Percentiles rank a stretch among this genome's conserved stretches.
These are phyloP conservation scores for Schlechtendalia chinensis DNA, from an alignment of 1,140 invertebrate genomes.

Conservation along the genomic window DNA sequence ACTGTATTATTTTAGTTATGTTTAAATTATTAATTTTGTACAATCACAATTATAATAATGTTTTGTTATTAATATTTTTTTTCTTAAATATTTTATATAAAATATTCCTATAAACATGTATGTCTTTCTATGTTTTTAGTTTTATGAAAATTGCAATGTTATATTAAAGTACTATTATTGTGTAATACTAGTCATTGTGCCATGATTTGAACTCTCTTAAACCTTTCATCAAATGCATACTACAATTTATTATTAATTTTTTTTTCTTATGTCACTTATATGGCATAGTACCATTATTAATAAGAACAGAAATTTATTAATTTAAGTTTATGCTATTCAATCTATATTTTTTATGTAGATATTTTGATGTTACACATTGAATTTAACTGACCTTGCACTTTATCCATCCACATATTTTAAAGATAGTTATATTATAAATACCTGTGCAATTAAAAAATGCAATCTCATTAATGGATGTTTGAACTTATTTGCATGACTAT, in stretches of 20 bases:
- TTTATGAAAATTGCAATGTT: constrained; percentile 8
- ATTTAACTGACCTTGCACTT: background rate
- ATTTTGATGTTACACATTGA: background rate
- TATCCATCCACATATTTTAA: constrained; percentile 23
- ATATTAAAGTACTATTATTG: constrained; percentile 7
- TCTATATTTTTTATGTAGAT: background rate
- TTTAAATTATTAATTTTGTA: background rate
- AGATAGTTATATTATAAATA: constrained; percentile 11
- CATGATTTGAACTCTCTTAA: constrained; percentile 9
- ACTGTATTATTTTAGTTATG: background rate
- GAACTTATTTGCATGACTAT: no score
- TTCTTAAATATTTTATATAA: background rate
- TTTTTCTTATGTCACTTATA: background rate
- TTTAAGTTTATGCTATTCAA: background rate
- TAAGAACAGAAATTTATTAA: background rate
- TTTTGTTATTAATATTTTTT: constrained; percentile 4
- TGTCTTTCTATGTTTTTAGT: background rate
- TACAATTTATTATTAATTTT: constrained; percentile 37
- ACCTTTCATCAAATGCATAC: background rate
- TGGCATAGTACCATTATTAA: background rate
- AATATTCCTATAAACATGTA: background rate
- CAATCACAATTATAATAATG: background rate
- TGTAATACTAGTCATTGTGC: constrained; percentile 43
- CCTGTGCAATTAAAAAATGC: constrained; percentile 27
- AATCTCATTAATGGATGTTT: background rate